These are phyloP conservation scores for Agapostemon virescens DNA, from an alignment of 2,888 invertebrate genomes.

Conservation along the genomic window DNA sequence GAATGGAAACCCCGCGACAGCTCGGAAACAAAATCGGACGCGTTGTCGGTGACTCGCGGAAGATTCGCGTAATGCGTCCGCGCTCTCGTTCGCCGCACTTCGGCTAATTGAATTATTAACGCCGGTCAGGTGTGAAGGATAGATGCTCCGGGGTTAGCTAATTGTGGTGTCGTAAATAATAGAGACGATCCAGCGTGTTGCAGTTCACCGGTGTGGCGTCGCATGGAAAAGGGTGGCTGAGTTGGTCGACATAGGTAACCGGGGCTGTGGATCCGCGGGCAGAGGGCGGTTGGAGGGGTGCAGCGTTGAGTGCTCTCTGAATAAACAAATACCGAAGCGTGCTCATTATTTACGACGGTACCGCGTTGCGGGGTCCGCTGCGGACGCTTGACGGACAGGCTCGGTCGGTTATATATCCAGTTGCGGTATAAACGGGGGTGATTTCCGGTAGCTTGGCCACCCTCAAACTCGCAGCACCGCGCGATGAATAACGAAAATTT, in stretches of 20 bases:
- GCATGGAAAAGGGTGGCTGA: constrained; percentile 43
- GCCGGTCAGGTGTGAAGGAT: constrained; percentile 77
- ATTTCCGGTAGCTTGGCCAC: constrained; percentile 57
- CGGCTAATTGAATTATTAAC: constrained; percentile 78
- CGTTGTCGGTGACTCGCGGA: neutral
- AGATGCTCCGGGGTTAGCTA: constrained; percentile 75
- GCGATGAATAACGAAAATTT: constrained; percentile 66
- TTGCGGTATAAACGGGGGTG: constrained; percentile 64
- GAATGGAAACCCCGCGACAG: no score
- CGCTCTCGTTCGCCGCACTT: constrained; percentile 57
- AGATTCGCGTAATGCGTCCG: neutral
- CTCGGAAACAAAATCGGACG: neutral
- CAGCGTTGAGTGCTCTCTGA: constrained; percentile 77
- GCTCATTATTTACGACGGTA: constrained; percentile 75
- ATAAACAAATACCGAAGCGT: constrained; percentile 78
- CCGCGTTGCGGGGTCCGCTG: constrained; percentile 61
- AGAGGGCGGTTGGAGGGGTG: constrained; percentile 35
- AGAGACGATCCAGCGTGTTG: constrained; percentile 62
- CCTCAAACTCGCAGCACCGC: constrained; percentile 47
- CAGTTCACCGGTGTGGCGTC: constrained; percentile 41
- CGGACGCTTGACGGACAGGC: constrained; percentile 67
- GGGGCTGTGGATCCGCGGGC: constrained; percentile 9
- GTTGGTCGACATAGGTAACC: constrained; percentile 31
- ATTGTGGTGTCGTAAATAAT: constrained; percentile 78
- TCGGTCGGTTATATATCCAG: constrained; percentile 63